Base-by-base conservation (phyloP, 2,113 vertebrate species). In the Sinocyclocheilus maitianheensis region DNA sequence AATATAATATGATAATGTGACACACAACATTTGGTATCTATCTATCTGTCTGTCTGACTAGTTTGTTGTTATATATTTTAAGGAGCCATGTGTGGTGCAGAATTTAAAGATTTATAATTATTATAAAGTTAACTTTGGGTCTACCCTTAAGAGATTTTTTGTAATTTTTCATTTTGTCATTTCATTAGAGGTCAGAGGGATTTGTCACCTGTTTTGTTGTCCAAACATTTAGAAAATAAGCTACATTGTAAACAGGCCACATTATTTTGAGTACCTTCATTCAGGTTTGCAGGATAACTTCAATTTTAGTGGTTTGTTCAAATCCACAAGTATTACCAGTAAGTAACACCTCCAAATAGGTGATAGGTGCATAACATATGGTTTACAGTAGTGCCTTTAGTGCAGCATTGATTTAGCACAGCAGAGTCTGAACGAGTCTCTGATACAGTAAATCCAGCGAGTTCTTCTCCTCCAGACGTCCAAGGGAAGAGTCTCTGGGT, bases 401-500 rank as follows among this genome's bases (percentile, higher is more conserved):
- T 63, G 63, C 43, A 22, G 40, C 7, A 8, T 40, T 78, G 77
- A 78, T 78, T 78, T 60, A 81, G 40, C 58, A 16, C 40, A 65
- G 46, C 16, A 71, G 43, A 71, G 34, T 69, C 40, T 34, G 13
- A 82, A 13, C 8, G n/a, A 81, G n/a, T 46, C 46, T 69, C 46
- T 1, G 18, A 4, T 10, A 48, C 37, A 24, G 43, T 82, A 82
- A 69, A 82, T 69, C 40, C 80, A 24, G 46, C 18, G 0, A 72
- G 81, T 55, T 48, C 55, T 48, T 86, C 69, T 75, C 30, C 13
- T 81, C 65, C 37, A 58, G 65, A 43, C 24, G 69, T 81, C 81
- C 58, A 81, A 80, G 60, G 40, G 84, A 88, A 88, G 84, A 83
- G 74, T 72, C 63, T 65, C 14, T 60, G 20, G 43, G 74, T 84